Percentiles rank a stretch among this genome's conserved stretches.
phyloP scores from a whole-genome alignment of 2,797 vertebrate genomes.

The Rhyacichthys aspro region DNA sequence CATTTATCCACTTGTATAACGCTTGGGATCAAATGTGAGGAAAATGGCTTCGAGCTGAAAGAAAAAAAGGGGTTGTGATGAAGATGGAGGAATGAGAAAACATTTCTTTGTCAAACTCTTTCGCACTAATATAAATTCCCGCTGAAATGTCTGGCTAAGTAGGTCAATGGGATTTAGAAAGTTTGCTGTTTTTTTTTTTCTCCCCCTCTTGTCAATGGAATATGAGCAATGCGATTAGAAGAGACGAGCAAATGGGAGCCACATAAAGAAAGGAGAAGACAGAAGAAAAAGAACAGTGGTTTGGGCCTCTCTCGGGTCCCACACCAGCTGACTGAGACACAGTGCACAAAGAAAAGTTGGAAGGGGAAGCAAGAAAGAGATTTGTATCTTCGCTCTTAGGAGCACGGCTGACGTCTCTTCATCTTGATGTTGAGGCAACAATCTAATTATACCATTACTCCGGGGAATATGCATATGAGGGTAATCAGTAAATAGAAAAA shows the following conservation, averaged over 20 bases:
- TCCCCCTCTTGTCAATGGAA: slow-evolving; percentile 70
- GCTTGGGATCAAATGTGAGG: slow-evolving; percentile 64
- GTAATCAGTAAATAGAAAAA: slow-evolving; percentile 80
- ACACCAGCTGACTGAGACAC: slow-evolving; percentile 64
- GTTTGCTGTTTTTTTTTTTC: slow-evolving; percentile 65
- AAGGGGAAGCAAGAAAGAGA: slow-evolving; percentile 27
- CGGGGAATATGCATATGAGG: slow-evolving; percentile 73
- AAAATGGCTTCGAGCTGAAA: slow-evolving; percentile 73
- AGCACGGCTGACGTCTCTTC: slow-evolving; percentile 65
- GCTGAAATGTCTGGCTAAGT: slow-evolving; percentile 78
- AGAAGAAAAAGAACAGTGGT: slow-evolving; percentile 57
- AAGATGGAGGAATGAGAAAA: slow-evolving; percentile 54
- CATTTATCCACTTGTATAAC: slow-evolving; percentile 74
- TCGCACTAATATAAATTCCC: slow-evolving; percentile 79
- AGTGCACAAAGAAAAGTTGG: slow-evolving; percentile 46
- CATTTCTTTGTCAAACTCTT: slow-evolving; percentile 71
- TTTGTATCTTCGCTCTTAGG: slow-evolving; percentile 62
- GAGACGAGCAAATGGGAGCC: slow-evolving; percentile 64
- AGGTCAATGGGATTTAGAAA: slow-evolving; percentile 82
- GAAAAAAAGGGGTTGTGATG: slow-evolving; percentile 37
- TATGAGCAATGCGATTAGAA: slow-evolving; percentile 76
- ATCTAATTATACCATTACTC: slow-evolving; percentile 78
- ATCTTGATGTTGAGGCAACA: slow-evolving; percentile 78
- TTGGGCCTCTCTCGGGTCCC: slow-evolving; percentile 56
- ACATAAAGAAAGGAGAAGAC: slow-evolving; percentile 38